Conservation (phyloP, 2,888 invertebrate genomes). For the Leucoma salicis region DNA sequence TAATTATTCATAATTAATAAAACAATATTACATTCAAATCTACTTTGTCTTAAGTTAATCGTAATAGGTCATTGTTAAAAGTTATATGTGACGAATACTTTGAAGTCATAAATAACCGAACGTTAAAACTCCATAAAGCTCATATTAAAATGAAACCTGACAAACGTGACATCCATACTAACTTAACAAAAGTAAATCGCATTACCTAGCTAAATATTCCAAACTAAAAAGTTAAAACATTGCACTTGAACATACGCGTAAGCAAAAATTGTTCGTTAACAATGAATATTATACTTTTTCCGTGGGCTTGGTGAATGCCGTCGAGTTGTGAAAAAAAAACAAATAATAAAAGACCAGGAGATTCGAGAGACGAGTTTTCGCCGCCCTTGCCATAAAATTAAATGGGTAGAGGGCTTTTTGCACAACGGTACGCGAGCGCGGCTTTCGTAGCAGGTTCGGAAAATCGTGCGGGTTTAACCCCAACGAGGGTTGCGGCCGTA, state of each 20-base stretch:
- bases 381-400: conserved; percentile 69
- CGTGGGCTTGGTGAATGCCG: conserved; percentile 44
- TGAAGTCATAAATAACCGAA: no score
- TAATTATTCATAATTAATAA: no score
- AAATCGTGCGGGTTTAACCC: conserved; percentile 37
- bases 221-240: conserved; percentile 30
- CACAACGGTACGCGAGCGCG: conserved; percentile 37
- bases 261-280: conserved; percentile 55
- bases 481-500: conserved; percentile 29
- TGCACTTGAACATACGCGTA: conserved; percentile 33
- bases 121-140: neutral
- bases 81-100: no score
- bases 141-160: neutral
- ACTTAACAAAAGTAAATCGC: conserved; percentile 15
- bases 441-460: conserved; percentile 39
- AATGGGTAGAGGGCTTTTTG: conserved; percentile 55
- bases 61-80: no score
- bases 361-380: conserved; percentile 53
- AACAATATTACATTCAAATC: no score
- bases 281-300: conserved; percentile 56
- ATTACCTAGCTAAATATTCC: conserved; percentile 23
- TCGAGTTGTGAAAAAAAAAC: conserved; percentile 58
- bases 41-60: no score
- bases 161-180: conserved; percentile 5
- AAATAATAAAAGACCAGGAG: conserved; percentile 62